Evolutionary conservation across 1,140 invertebrate genomes (phyloP).

Genomic region (Drosophila kohkoa): DNA sequence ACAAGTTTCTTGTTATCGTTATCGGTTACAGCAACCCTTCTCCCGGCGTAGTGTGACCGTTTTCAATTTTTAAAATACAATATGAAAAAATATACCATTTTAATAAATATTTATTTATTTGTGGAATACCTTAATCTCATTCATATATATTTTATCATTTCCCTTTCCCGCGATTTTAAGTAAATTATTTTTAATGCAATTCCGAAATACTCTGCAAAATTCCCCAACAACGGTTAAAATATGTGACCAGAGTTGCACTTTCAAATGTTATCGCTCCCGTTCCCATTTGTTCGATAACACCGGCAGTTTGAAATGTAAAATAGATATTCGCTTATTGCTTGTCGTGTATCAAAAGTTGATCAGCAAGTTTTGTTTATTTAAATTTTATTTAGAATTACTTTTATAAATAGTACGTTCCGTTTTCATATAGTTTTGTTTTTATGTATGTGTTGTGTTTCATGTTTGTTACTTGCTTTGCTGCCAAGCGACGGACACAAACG

Average conservation of each 20-base stretch:
- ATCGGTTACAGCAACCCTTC: slow-evolving; percentile 37
- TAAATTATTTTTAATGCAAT: too few species aligned
- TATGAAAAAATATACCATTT: background rate
- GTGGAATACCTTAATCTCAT: too few species aligned
- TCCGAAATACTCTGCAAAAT: too few species aligned
- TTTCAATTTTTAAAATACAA: background rate
- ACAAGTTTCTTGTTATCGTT: slow-evolving; percentile 24
- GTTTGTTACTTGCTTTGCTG: slow-evolving; percentile 52
- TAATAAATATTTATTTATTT: too few species aligned
- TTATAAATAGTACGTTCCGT: slow-evolving; percentile 72
- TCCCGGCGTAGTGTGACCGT: background rate
- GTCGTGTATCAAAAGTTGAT: slow-evolving; percentile 31
- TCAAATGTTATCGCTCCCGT: background rate
- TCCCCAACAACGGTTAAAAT: background rate
- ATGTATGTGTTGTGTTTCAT: slow-evolving; percentile 26
- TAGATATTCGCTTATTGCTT: background rate
- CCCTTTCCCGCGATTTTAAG: too few species aligned
- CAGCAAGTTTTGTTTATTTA: slow-evolving; percentile 47
- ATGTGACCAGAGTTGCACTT: background rate
- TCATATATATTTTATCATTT: too few species aligned
- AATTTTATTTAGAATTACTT: slow-evolving; percentile 76
- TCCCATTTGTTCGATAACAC: background rate
- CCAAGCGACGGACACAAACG: slow-evolving; percentile 71
- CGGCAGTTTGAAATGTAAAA: background rate
- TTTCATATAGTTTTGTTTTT: slow-evolving; percentile 65